Evolutionary conservation across 2,888 invertebrate genomes (phyloP), one percentile per base, ranked within the genome.

Genomic region (Adelphocoris suturalis): DNA sequence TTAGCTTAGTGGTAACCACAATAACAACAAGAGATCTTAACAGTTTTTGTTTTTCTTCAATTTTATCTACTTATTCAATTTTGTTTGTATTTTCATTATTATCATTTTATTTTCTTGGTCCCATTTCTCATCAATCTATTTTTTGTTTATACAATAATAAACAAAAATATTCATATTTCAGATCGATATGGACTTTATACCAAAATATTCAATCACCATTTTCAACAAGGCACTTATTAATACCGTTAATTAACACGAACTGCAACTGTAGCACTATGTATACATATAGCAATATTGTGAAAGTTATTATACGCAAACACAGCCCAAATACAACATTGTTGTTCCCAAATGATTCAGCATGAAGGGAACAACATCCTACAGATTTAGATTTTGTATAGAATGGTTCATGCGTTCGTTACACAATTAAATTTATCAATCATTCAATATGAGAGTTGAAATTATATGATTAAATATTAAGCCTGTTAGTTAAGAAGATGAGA

Each of bases 161-260:
- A 52, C 27, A 27, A 82, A 48, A 47, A 82, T 27, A 82, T 23
- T 82, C 14, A 47, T 12, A 47, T 52, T 82, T 82, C 82, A 52
- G 82, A 82, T 82, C 82, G 52, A 52, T 48, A 27, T 82, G 48
- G 47, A 82, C 27, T 47, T 23, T 52, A 47, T 27, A 82, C 48
- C 82, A 82, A 82, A 52, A 82, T 27, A 52, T 23, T 82, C 27
- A 82, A 52, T 47, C 47, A 52, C 47, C 82, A 82, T 52, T 82
- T 75, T 86, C 75, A 75, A 68, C 86, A 86, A 86, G 86, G 86
- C 86, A 86, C 86, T 86, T 86, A 86, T 55, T 86, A 86, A 86
- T 86, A 86, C 86, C 46, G 68, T 68, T 46, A 75, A 19, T 86
- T 75, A 78, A 78, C 78, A 78, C 37, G 46, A 5, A 47, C 78